Base-by-base conservation (phyloP, 2,888 invertebrate genomes). In the Danaus chrysippus region DNA sequence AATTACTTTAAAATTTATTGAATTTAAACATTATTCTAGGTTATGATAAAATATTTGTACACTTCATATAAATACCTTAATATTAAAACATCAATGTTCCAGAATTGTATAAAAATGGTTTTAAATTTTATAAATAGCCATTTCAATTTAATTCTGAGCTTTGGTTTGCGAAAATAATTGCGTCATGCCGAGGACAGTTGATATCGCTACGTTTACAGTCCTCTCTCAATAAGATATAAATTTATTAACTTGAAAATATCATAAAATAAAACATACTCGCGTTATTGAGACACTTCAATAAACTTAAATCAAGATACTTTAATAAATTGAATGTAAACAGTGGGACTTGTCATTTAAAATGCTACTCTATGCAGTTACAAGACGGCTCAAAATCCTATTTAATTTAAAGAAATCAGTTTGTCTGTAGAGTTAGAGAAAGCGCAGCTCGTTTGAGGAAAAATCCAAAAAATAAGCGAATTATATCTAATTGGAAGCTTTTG, bases 231-330 rank as follows among this genome's bases (percentile, higher is more conserved):
- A 34, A 34, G 23, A 34, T 6, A 66, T 66, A 63, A 66, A 61
- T 59, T 61, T 58, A 56, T 59, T 56, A 58, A 60, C 41, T 46
- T 44, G 43, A 46, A 54, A 42, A 59, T 61, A 56, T 58, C 63
- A 10, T 49, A n/a, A 10, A 56, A 66, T 63, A 63, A 63, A 61
- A 59, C 61, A 63, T 59, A 61, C 61, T 63, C 61, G 63, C 63
- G 57, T 59, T 65, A 62, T 55, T 59, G 42, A 56, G 61, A 56
- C 44, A 41, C 56, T 59, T 59, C 43, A 17, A 49, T 49, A 10
- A 49, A 49, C 17, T 17, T 17, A 17, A 17, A 49, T 17, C 17
- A 46, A n/a, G 46, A 46, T 15, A 15, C 46, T 34, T 34, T 34
- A 34, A n/a, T 9, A 46, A 46, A 46, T 46, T 46, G 46, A 49